phyloP scores from a whole-genome alignment of 2,797 vertebrate species.

The Falco novaeseelandiae region DNA sequence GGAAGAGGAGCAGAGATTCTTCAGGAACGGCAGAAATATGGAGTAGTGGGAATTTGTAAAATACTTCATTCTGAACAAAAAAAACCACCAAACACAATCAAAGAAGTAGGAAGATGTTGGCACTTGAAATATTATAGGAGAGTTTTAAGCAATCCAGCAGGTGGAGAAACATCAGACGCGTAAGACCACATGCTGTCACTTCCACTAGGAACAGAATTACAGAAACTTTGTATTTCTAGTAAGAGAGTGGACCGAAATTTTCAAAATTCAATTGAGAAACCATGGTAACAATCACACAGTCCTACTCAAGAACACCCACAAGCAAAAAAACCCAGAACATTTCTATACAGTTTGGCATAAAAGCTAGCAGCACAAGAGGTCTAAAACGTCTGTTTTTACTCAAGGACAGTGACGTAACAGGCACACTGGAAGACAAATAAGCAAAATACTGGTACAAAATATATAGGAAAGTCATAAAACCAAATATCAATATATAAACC shows the following conservation, averaged over 20 bases:
- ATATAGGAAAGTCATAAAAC: background rate
- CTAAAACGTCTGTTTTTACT: background rate
- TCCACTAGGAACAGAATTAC: background rate
- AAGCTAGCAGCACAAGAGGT: background rate
- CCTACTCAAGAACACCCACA: background rate
- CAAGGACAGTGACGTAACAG: background rate
- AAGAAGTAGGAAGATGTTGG: background rate
- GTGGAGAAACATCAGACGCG: background rate
- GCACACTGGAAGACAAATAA: background rate
- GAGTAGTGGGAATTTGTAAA: background rate
- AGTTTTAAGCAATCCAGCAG: background rate
- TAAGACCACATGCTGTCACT: background rate
- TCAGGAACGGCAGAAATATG: background rate
- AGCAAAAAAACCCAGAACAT: background rate
- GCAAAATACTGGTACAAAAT: background rate
- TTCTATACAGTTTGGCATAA: background rate
- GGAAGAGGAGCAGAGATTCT: background rate
- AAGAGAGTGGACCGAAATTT: background rate
- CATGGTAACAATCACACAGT: background rate
- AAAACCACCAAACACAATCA: background rate
- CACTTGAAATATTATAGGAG: background rate
- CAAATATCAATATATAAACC: background rate
- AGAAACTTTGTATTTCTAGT: background rate
- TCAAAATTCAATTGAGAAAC: background rate
- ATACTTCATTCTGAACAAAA: background rate